Evolutionary conservation across 2,113 vertebrate genomes (phyloP).

Genomic region (Sapayoa aenigma): DNA sequence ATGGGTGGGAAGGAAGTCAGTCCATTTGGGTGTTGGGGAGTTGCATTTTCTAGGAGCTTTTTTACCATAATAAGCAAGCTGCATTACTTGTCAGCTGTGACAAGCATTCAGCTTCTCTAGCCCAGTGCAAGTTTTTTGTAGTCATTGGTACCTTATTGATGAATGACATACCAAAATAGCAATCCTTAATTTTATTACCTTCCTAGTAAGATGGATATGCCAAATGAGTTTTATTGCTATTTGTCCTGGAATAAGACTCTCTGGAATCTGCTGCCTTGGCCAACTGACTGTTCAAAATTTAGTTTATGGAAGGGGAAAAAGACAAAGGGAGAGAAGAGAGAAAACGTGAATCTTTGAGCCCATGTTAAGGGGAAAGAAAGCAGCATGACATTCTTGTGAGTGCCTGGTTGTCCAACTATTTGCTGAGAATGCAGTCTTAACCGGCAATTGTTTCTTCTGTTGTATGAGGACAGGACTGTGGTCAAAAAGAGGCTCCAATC

Average conservation of each 20-base stretch:
- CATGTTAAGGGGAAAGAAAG: not conserved
- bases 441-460: not conserved
- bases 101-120: not conserved
- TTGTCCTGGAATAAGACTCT: constrained; percentile 30
- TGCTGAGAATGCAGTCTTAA: not conserved
- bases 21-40: not conserved
- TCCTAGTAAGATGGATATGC: not conserved
- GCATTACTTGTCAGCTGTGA: not conserved
- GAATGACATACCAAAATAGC: constrained; percentile 31
- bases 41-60: not conserved
- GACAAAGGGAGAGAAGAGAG: not conserved
- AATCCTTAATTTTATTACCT: constrained; percentile 57
- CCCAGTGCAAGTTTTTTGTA: not conserved
- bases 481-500: not conserved
- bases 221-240: constrained; percentile 49
- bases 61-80: not conserved
- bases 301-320: not conserved
- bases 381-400: not conserved
- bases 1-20: fast-evolving
- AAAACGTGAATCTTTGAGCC: not conserved
- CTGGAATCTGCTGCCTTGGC: constrained; percentile 18
- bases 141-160: not conserved
- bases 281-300: not conserved
- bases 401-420: not conserved
- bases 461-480: not conserved